A percentile compares a stretch with the other conserved stretches of the same genome.
phyloP scores from a whole-genome alignment of 1,140 invertebrate species.

The Stratiolaelaps scimitus region DNA sequence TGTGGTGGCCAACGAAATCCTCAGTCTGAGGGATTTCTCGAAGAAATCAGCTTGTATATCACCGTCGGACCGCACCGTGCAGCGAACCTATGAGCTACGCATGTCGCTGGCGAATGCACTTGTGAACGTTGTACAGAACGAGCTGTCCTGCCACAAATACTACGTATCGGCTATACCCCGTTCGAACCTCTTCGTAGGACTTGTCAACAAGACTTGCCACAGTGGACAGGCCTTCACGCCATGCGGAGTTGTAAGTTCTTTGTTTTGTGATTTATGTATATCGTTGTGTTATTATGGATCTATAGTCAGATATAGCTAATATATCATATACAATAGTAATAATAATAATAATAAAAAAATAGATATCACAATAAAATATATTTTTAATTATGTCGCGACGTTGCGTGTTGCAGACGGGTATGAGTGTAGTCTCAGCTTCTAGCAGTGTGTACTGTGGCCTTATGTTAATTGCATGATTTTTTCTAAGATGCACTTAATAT shows the following conservation, averaged over 20 bases:
- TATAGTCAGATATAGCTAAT: conserved; percentile 16
- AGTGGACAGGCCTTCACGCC: conserved; percentile 70
- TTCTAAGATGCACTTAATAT: no score
- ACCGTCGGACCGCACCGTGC: conserved; percentile 44
- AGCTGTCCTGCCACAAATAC: conserved; percentile 70
- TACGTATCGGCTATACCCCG: conserved; percentile 61
- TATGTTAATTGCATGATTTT: no score
- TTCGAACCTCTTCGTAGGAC: conserved; percentile 73
- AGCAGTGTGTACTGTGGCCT: no score
- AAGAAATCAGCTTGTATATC: conserved; percentile 63
- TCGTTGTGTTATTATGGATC: background rate
- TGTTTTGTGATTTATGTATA: conserved; percentile 2
- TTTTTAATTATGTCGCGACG: no score
- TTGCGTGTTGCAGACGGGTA: no score
- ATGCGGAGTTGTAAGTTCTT: conserved; percentile 61
- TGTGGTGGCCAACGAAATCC: conserved; percentile 70
- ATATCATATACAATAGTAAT: background rate
- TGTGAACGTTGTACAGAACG: conserved; percentile 69
- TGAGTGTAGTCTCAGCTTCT: no score
- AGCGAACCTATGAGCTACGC: conserved; percentile 43
- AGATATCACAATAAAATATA: no score
- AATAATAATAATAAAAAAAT: no score
- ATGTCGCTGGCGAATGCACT: conserved; percentile 47
- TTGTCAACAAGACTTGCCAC: conserved; percentile 73
- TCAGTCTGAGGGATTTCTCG: conserved; percentile 65